Base-by-base conservation (phyloP, 2,888 invertebrate genomes). In the Minunthozetes semirufus region DNA sequence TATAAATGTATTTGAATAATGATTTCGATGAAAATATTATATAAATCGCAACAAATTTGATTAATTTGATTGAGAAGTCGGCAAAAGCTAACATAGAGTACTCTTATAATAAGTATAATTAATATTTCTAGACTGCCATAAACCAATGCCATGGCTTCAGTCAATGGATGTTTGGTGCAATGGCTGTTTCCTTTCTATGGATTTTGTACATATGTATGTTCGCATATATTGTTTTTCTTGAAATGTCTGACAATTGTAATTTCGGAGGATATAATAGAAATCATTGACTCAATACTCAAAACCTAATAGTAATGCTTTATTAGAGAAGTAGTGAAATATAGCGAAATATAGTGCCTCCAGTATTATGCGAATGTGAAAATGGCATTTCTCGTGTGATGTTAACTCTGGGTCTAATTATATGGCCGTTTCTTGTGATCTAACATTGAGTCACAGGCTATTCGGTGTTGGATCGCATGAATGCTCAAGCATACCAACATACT, bases 331-430 rank as follows among this genome's bases (percentile, higher is more conserved):
- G 22, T 22, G 15, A 27, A 22, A 59, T 25, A 50, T 17, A 25
- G 22, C 5, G 15, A 27, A 22, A 59, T 25, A 50, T 17, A 11
- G 50, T n/a, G 17, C 15, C 59, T 15, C 27, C 1, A 38, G 66
- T 66, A 42, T 42, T 66, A 42, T 66, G 66, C n/a, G 42, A 66
- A 66, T 70, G 25, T 70, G 68, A 68, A 68, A 68, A 68, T 68
- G 33, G 19, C 33, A 70, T 70, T 70, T 70, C 70, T 70, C 70
- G 70, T 70, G 70, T 48, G 70, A 70, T 70, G 70, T 48, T 70
- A 48, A 48, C 70, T 48, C 42, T 27, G 19, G 48, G 4, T 48
- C 70, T 70, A 70, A 70, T 70, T 70, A 70, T 70, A 66, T 42
- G 17, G 22, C n/a, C 46, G 46, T 70, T 70, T 11, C 42, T 68